Percentiles rank a stretch among this genome's conserved stretches.
These are phyloP conservation scores for Hemichromis elongatus DNA, from an alignment of 2,113 vertebrate genomes.

Conservation along the genomic window DNA sequence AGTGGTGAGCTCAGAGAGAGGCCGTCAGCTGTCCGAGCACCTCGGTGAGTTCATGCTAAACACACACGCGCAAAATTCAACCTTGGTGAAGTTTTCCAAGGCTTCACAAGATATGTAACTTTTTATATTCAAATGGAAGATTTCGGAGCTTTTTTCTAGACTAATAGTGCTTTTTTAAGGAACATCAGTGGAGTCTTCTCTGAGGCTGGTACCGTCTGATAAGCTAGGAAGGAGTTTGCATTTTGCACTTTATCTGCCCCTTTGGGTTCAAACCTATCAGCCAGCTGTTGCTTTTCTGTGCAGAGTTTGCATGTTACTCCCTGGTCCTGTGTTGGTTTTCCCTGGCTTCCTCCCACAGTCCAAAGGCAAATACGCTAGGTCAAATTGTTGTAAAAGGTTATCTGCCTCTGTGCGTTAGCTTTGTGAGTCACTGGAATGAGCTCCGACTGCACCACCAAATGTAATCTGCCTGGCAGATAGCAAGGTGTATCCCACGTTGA, in stretches of 20 bases:
- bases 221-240: background rate
- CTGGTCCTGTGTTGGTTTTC: background rate
- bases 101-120: rapidly evolving
- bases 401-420: background rate
- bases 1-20: constrained; percentile 84
- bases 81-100: too few species aligned
- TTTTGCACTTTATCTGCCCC: background rate
- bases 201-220: background rate
- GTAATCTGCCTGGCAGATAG: background rate
- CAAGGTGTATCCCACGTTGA: background rate
- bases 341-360: background rate
- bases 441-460: background rate
- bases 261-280: background rate
- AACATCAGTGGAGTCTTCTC: background rate
- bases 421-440: background rate
- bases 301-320: background rate
- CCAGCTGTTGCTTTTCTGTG: background rate
- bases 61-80: background rate
- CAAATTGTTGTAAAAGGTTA: background rate
- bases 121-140: background rate
- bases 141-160: background rate
- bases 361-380: background rate
- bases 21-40: constrained; percentile 88
- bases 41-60: constrained; percentile 76
- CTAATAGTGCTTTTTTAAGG: background rate